Evolutionary conservation across 2,888 invertebrate genomes (phyloP).

Genomic region (Pseudeuparius sepicola): DNA sequence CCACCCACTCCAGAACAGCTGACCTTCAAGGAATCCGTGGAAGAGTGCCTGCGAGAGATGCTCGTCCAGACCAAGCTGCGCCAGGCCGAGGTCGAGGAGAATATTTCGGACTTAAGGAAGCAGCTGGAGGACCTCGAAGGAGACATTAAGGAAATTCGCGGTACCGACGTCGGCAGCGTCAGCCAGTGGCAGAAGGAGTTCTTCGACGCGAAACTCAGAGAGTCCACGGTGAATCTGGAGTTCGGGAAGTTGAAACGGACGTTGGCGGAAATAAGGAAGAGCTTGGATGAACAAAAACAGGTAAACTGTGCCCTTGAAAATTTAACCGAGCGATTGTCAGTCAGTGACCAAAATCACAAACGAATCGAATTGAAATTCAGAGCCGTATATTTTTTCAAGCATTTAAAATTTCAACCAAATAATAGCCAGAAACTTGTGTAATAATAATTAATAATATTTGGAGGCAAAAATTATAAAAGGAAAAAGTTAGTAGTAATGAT

Average conservation of each 20-base stretch:
- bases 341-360: constrained; percentile 10
- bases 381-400: no score
- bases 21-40: constrained; percentile 21
- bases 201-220: constrained; percentile 20
- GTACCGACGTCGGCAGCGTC: constrained; percentile 13
- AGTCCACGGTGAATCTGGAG: constrained; percentile 22
- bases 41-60: constrained; percentile 22
- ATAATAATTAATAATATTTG: no score
- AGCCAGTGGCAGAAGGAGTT: constrained; percentile 23
- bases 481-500: no score
- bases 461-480: no score
- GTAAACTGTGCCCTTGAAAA: no score
- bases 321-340: not conserved
- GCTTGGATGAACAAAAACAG: constrained; percentile 18
- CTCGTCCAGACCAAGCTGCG: constrained; percentile 21
- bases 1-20: constrained; percentile 23
- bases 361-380: constrained; percentile 9
- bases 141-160: constrained; percentile 18
- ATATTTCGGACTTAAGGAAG: constrained; percentile 19
- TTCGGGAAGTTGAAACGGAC: constrained; percentile 22
- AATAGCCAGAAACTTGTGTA: no score
- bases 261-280: constrained; percentile 19
- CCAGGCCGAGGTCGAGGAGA: constrained; percentile 22
- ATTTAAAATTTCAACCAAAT: no score
- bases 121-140: constrained; percentile 17